Evolutionary conservation across 2,797 vertebrate genomes (phyloP), one percentile per base, ranked within the genome.

Genomic region (Hydrophis major): DNA sequence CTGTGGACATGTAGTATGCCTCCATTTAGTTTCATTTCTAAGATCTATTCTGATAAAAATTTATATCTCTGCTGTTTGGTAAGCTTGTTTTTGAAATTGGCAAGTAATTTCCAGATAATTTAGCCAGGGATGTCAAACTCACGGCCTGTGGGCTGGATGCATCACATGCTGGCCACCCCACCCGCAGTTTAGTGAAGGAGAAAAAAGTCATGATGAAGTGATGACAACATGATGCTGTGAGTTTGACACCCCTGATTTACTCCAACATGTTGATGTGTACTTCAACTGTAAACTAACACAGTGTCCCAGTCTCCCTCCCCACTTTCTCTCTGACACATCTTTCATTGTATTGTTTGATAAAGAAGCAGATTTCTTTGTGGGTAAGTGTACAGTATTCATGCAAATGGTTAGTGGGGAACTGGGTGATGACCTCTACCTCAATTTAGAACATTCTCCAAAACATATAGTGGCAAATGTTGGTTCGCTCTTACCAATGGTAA

Each of bases 1-100:
- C 93, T 95, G 92, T 94, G 96, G 94, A 92, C 91, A 57, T 95
- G 61, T 95, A 95, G 94, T 95, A 94, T 1, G 0, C 0, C 0
- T 92, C 59, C 92, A 0, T 0, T 11, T 91, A 4, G 92, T 32
- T 90, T 6, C 60, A 86, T 91, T 2, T 93, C 87, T 94, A 87
- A 93, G 11, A 92, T 93, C 95, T 0, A 2, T 12, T n/a, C 25
- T 0, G 42, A 89, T 0, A 1, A 69, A 22, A 22, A 74, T 86
- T 47, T 88, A 0, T 3, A 28, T n/a, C 37, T 86, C 37, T 86
- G 7, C 27, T 27, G 8, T 90, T 20, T n/a, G 55, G 2, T 55
- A 32, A 92, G 50, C 37, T 63, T 57, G 60, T 22, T 37, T 87
- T 59, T 13, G 16, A 57, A 59, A 59, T 59, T 25, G n/a, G 10